These are phyloP conservation scores for Brenthis daphne DNA, from an alignment of 2,888 invertebrate genomes.

Conservation along the genomic window DNA sequence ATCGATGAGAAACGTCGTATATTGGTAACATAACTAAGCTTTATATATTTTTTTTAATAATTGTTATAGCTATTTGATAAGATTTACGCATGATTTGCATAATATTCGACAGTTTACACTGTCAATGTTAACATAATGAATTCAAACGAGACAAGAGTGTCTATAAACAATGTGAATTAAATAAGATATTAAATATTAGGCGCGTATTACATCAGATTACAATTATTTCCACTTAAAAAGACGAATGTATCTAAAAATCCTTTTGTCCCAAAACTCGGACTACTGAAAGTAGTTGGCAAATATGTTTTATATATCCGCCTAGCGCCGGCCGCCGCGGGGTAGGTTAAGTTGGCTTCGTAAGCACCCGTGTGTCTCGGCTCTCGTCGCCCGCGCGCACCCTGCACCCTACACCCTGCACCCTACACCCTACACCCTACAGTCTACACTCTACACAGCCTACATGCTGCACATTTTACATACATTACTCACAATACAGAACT, in stretches of 20 bases:
- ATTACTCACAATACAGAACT: no score
- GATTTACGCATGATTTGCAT: constrained; percentile 10
- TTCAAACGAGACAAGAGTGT: not conserved
- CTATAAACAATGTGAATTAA: constrained; percentile 6
- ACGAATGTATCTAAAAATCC: not conserved
- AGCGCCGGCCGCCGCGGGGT: constrained; percentile 50
- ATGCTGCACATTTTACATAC: not conserved
- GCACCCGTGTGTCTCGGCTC: constrained; percentile 59
- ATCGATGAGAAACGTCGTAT: no score
- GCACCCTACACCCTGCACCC: no score
- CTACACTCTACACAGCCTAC: no score
- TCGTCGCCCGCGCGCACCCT: not conserved
- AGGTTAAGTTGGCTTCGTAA: constrained; percentile 70
- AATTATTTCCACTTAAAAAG: no score
- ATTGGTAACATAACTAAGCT: not conserved
- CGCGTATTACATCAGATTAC: no score
- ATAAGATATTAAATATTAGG: not conserved
- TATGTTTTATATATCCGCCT: constrained; percentile 42
- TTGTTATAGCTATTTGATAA: not conserved
- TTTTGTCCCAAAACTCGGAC: not conserved
- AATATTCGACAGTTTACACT: not conserved
- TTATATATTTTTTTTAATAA: constrained; percentile 17
- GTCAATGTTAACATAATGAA: not conserved
- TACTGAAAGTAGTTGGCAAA: not conserved
- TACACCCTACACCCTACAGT: no score